phyloP scores from a whole-genome alignment of 2,888 invertebrate species.

The Erynnis tages region DNA sequence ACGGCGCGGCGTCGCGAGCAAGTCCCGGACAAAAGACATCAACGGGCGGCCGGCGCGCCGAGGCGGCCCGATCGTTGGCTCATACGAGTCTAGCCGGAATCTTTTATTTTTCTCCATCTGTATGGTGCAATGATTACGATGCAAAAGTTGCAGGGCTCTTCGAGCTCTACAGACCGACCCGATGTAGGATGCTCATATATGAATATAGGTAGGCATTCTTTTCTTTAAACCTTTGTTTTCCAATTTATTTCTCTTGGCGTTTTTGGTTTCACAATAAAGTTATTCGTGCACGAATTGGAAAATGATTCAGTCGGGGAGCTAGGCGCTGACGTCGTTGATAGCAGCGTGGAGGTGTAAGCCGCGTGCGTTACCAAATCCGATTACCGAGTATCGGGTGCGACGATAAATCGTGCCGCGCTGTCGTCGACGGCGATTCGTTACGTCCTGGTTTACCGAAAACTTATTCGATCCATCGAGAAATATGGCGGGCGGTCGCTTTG shows the following conservation, averaged over 20 bases:
- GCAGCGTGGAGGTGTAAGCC: not conserved
- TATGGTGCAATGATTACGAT: no score
- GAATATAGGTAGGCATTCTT: no score
- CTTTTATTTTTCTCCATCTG: no score
- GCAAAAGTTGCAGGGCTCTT: no score
- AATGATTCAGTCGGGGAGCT: not conserved
- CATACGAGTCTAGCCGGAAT: no score
- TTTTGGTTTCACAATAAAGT: no score
- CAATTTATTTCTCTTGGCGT: no score
- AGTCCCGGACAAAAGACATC: slow-evolving; percentile 18
- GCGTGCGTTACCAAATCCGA: slow-evolving; percentile 58
- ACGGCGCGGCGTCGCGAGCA: no score
- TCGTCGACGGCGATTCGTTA: slow-evolving; percentile 71
- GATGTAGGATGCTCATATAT: no score
- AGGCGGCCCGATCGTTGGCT: not conserved
- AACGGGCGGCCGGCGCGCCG: not conserved
- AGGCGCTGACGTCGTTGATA: not conserved
- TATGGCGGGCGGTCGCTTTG: slow-evolving; percentile 72
- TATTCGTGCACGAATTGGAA: not conserved
- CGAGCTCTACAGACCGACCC: no score
- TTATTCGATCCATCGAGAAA: slow-evolving; percentile 60
- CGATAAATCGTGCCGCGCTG: slow-evolving; percentile 72
- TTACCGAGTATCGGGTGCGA: slow-evolving; percentile 67
- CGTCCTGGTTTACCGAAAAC: slow-evolving; percentile 69
- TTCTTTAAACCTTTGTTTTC: no score